These are phyloP conservation scores for Aleiodes alternator DNA, from an alignment of 2,888 invertebrate genomes.

Conservation along the genomic window DNA sequence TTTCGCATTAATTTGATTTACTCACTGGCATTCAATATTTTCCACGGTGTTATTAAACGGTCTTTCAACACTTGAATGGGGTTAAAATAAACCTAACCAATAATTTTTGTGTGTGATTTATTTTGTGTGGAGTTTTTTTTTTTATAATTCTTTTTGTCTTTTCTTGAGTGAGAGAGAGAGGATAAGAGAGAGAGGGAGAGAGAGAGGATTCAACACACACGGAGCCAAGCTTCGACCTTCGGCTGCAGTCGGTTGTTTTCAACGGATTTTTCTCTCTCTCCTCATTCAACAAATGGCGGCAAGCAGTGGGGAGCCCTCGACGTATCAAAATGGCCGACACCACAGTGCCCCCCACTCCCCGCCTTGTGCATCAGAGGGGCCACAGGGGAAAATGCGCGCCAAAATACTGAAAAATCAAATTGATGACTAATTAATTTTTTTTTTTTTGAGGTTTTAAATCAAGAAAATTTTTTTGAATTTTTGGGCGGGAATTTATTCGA, in stretches of 20 bases:
- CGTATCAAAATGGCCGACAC: conserved; percentile 12
- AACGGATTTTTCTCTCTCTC: conserved; percentile 49
- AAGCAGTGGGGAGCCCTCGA: not conserved
- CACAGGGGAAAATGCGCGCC: too few relatives aligned
- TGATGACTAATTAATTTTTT: too few relatives aligned
- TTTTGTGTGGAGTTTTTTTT: conserved; percentile 14
- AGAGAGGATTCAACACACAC: not conserved
- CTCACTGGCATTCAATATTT: conserved; percentile 2
- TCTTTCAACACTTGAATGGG: conserved; percentile 19
- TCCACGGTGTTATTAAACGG: not conserved
- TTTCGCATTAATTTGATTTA: conserved; percentile 24
- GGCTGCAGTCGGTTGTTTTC: conserved; percentile 68
- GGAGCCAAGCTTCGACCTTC: conserved; percentile 72
- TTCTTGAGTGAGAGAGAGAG: not conserved
- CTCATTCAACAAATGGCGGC: too few relatives aligned
- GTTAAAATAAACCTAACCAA: conserved; percentile 33
- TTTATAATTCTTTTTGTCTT: not conserved
- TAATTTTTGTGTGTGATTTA: conserved; percentile 31
- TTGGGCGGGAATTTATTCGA: too few relatives aligned
- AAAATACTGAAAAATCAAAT: too few relatives aligned
- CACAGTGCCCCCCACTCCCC: too few relatives aligned
- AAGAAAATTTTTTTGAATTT: too few relatives aligned
- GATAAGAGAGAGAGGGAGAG: not conserved
- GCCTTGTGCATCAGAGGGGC: too few relatives aligned
- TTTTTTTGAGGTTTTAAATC: too few relatives aligned